Evolutionary conservation across 2,888 invertebrate species (phyloP).

Genomic region (Chydorus sphaericus): DNA sequence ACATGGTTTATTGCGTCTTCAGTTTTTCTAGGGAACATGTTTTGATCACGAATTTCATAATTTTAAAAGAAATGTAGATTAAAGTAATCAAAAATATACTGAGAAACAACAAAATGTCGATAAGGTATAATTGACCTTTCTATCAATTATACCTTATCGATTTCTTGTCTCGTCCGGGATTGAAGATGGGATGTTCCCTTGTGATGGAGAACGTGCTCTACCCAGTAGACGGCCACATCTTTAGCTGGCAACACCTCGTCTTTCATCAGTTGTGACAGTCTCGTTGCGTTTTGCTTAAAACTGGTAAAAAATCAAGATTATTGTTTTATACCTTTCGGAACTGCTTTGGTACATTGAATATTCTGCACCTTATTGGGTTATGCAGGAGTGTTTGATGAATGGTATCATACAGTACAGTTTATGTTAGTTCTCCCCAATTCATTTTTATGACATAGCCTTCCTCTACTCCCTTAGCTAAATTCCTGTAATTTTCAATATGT

Average conservation of each 20-base stretch:
- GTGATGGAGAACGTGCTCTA: conserved; percentile 4
- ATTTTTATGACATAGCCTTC: conserved; percentile 1
- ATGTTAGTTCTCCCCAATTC: conserved; percentile 1
- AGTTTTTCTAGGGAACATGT: too few species aligned
- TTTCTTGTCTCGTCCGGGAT: background rate
- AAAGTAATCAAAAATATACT: background rate
- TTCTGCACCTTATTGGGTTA: background rate
- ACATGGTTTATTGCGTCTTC: too few species aligned
- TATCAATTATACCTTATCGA: too few species aligned
- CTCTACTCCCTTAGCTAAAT: background rate
- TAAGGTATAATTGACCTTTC: background rate
- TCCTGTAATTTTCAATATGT: background rate
- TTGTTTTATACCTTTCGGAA: background rate
- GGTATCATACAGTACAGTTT: background rate
- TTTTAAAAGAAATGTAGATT: background rate
- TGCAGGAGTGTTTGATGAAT: background rate
- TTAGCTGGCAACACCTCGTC: background rate
- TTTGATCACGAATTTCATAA: background rate
- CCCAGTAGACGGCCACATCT: background rate
- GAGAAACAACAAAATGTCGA: background rate
- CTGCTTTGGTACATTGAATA: too few species aligned
- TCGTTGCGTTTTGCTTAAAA: background rate
- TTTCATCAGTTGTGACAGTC: background rate
- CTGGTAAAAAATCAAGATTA: background rate
- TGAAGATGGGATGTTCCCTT: too few species aligned